Conservation (phyloP, 2,888 invertebrate genomes). For the Homarus gammarus region DNA sequence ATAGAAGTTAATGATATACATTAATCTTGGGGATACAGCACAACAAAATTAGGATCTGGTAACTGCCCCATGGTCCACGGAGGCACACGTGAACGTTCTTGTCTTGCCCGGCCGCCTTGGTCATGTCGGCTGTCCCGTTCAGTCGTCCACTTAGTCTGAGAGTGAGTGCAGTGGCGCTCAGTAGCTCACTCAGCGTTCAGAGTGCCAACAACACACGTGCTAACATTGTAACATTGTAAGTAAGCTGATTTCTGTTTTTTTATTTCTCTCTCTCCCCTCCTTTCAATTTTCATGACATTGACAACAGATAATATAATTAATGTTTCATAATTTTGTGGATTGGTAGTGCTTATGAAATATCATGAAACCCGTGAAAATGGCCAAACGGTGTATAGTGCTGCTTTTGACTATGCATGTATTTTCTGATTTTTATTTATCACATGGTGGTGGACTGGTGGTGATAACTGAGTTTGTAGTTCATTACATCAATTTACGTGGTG, state of each 20-base stretch:
- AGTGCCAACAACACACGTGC: background rate
- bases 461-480: slow-evolving; percentile 32
- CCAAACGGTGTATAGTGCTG: slow-evolving; percentile 15
- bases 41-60: background rate
- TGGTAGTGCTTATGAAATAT: slow-evolving; percentile 13
- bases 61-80: background rate
- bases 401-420: slow-evolving; percentile 23
- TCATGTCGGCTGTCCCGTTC: background rate
- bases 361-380: background rate
- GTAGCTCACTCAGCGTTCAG: background rate
- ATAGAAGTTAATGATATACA: too few species aligned
- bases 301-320: slow-evolving; percentile 18
- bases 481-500: slow-evolving; percentile 15
- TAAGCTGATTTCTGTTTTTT: background rate
- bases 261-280: background rate
- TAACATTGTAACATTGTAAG: background rate
- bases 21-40: background rate
- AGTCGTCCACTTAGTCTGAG: slow-evolving; percentile 4
- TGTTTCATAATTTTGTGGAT: slow-evolving; percentile 18
- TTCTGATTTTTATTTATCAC: slow-evolving; percentile 16
- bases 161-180: background rate
- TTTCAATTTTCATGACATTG: background rate
- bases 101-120: too few species aligned
- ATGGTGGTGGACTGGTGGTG: slow-evolving; percentile 34
- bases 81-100: background rate